Base-by-base conservation (phyloP, 2,888 invertebrate genomes). In the Stenodera caucasica region DNA sequence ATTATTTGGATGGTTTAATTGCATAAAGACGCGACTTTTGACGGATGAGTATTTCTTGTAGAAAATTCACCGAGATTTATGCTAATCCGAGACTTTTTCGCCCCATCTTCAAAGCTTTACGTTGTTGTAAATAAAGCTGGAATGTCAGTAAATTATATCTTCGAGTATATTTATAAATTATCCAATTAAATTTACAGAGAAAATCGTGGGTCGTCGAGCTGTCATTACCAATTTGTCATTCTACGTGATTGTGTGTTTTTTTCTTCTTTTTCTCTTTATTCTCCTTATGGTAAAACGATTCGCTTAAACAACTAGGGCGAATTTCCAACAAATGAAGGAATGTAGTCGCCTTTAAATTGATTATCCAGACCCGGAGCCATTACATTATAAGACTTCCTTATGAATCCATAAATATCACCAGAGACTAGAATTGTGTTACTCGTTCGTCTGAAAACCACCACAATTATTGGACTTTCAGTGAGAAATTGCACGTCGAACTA, bases 321-420 rank as follows among this genome's bases (percentile, higher is more conserved):
- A 35, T 14, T 14, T 14, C 7, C 35, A 35, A 35, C 35, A 35
- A 35, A 35, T 14, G 6, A 14, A 14, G 7, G 14, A 35, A 14
- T 35, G 14, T 35, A 49, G 32, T 12, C 40, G 30, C 14, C 29
- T 52, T 57, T 52, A 52, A 57, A 57, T 57, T 57, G 45, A 51
- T 29, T 53, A 23, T 21, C 26, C 52, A 33, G n/a, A 40, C 18
- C 11, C 29, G 12, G 58, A 30, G 49, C 29, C 49, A 54, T 58
- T 54, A 54, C 18, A 23, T 29, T 37, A 30, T 12, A 18, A 33
- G 49, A 59, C 58, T 33, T 51, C 29, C 49, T 60, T 56, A 56
- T 56, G 56, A 60, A 55, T 60, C 56, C 52, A 55, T 53, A 60
- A 56, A 56, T 56, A 56, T 14, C 30, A 53, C 18, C 4, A 9